Evolutionary conservation across 2,113 vertebrate species (phyloP), one percentile per base, ranked within the genome.

Genomic region (Halichoeres trimaculatus): DNA sequence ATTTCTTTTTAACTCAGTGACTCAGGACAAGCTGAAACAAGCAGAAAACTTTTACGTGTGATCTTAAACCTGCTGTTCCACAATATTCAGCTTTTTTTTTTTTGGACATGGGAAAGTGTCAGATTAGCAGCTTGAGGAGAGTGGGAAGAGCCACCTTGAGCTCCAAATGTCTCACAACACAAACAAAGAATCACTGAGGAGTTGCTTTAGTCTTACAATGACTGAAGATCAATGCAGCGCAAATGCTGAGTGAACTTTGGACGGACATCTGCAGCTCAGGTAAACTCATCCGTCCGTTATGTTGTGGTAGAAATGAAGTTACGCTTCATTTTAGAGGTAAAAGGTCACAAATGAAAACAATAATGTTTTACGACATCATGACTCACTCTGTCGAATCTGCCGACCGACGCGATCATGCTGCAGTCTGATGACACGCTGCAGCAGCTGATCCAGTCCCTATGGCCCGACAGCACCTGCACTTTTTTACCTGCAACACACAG

Each of bases 371-470:
- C 14, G 17, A 45, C 16, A 41, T 8, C 6, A 1, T 2, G 38
- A 94, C 97, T 97, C 89, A 99, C 98, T 75, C 95, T 93, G 81
- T 97, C 98, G 80, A 97, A 95, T 1, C 96, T 95, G 0, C 97
- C 96, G 0, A 95, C 96, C 0, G 98, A 99, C 1, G 97, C 97
- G 10, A 99, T 93, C 96, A 98, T 96, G 81, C 96, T 97, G 85
- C 96, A 96, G 90, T 99, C 97, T 0, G 97, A 94, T 1, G 98
- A 98, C 41, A 99, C 92, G 65, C 96, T 93, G 84, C 96, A 98
- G 93, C 95, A 95, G 83, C 96, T 98, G 55, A 99, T 95, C 98
- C 98, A 98, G 79, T 96, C 95, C 72, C 95, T 92, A 0, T 98
- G 98, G 74, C 97, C 97, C 0, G 90, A 93, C 2, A 99, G 88